Conservation (phyloP, 1,140 invertebrate species). For the Oscheius sp. region DNA sequence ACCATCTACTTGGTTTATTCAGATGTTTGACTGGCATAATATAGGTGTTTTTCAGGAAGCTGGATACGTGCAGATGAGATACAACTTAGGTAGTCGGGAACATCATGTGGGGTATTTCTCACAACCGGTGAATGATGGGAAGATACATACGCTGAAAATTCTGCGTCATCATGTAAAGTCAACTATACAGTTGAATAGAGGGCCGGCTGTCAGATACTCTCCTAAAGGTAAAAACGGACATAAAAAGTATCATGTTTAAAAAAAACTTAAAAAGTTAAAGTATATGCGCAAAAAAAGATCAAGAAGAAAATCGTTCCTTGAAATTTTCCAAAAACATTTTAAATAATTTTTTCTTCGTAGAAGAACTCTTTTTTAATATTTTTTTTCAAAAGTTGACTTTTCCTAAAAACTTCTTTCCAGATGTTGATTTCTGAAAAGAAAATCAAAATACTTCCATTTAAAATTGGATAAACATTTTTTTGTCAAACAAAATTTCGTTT, state of each 20-base stretch:
- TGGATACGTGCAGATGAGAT: slow-evolving; percentile 53
- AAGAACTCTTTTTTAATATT: no score
- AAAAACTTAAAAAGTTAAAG: no score
- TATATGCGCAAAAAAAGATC: slow-evolving; percentile 6
- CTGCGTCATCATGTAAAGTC: slow-evolving; percentile 42
- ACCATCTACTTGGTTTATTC: slow-evolving; percentile 45
- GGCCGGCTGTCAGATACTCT: slow-evolving; percentile 45
- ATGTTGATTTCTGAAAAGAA: no score
- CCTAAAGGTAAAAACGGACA: slow-evolving; percentile 27
- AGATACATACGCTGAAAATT: slow-evolving; percentile 45
- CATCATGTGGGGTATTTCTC: slow-evolving; percentile 49
- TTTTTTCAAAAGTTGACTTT: no score
- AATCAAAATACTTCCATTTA: no score
- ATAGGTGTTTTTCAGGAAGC: slow-evolving; percentile 37
- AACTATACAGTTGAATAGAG: slow-evolving; percentile 46
- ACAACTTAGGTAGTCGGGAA: slow-evolving; percentile 47
- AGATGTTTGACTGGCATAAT: neutral
- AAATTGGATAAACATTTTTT: no score
- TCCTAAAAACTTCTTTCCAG: no score
- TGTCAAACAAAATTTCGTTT: no score
- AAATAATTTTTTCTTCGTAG: slow-evolving; percentile 21
- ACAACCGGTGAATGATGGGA: slow-evolving; percentile 44
- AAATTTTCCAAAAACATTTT: no score
- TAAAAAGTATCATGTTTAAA: no score
- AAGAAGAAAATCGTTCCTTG: no score